Conservation (phyloP, 2,888 invertebrate species). For the Helleia helle region DNA sequence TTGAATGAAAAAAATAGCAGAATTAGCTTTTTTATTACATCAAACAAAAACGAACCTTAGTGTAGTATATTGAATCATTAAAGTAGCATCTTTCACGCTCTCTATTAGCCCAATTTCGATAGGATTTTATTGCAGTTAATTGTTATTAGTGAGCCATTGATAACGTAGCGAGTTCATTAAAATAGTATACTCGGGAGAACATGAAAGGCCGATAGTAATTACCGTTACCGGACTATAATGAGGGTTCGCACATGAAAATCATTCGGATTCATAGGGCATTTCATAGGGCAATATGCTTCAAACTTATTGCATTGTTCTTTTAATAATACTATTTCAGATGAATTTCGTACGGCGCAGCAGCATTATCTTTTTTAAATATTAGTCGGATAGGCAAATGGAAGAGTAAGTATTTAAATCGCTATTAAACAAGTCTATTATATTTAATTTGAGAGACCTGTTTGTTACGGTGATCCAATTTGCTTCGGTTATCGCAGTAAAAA, state of each 20-base stretch:
- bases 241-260: no score
- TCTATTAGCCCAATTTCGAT: conserved; percentile 32
- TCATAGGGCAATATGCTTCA: no score
- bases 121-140: conserved; percentile 51
- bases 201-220: not conserved
- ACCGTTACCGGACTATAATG: no score
- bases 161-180: conserved; percentile 7
- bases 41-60: conserved; percentile 27
- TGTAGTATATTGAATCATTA: conserved; percentile 2
- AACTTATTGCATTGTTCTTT: no score
- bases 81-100: conserved; percentile 3
- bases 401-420: no score
- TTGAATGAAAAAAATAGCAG: conserved; percentile 17
- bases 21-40: conserved; percentile 12
- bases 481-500: conserved; percentile 40
- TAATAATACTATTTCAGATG: no score
- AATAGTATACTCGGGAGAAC: not conserved
- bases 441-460: no score
- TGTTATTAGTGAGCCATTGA: conserved; percentile 32
- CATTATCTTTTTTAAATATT: no score
- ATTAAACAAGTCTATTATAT: no score
- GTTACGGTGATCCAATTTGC: conserved; percentile 24
- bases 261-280: no score
- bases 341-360: no score
- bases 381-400: no score